These are phyloP conservation scores for Aphaenogaster rudis DNA, from an alignment of 1,140 invertebrate genomes.

Conservation along the genomic window DNA sequence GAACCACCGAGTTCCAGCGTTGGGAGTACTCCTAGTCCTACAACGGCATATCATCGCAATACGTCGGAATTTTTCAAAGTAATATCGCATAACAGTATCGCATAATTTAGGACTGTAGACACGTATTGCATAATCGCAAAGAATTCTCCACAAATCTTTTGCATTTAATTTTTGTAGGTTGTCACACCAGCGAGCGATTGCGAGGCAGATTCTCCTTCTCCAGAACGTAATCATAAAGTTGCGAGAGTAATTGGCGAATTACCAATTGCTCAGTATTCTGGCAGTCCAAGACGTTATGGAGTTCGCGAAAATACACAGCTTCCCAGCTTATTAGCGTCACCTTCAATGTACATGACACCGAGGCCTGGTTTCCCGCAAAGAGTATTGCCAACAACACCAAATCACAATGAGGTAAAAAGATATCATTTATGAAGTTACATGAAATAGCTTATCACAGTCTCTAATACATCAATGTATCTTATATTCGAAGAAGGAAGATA, in stretches of 20 bases:
- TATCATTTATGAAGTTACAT: conserved; percentile 35
- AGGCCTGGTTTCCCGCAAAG: conserved; percentile 92
- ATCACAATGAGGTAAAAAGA: conserved; percentile 83
- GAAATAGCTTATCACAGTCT: background rate
- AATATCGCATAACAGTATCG: background rate
- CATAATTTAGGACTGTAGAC: background rate
- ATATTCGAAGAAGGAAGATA: conserved; percentile 80
- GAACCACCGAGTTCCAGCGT: conserved; percentile 84
- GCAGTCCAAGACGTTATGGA: conserved; percentile 95
- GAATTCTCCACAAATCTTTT: background rate
- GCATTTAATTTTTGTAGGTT: conserved; percentile 79
- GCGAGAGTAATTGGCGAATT: conserved; percentile 94
- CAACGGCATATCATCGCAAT: conserved; percentile 85
- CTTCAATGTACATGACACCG: conserved; percentile 89
- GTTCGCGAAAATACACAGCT: conserved; percentile 88
- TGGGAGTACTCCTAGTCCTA: conserved; percentile 85
- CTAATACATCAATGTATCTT: conserved; percentile 53
- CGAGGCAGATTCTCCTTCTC: conserved; percentile 86
- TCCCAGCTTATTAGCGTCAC: conserved; percentile 89
- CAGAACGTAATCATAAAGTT: conserved; percentile 88
- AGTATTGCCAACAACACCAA: conserved; percentile 86
- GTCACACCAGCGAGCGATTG: conserved; percentile 87
- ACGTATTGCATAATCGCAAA: background rate
- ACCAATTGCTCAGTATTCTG: conserved; percentile 96
- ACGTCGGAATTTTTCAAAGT: conserved; percentile 88